Evolutionary conservation across 2,888 invertebrate species (phyloP).

Genomic region (Drosophila robusta): DNA sequence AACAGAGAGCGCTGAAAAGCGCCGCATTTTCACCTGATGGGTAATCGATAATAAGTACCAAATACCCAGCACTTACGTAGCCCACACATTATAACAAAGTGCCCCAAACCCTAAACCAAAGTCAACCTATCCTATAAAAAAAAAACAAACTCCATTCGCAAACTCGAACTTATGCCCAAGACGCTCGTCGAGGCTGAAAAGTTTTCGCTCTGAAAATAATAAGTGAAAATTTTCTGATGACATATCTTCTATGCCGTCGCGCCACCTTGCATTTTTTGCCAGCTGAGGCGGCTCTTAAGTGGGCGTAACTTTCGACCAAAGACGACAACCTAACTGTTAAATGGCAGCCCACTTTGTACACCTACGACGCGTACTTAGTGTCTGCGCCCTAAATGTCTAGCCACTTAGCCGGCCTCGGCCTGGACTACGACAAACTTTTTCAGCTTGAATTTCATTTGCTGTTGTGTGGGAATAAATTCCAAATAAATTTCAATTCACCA

Average conservation of each 20-base stretch:
- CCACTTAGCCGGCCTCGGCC: conserved; percentile 42
- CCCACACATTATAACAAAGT: conserved; percentile 24
- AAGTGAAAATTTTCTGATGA: conserved; percentile 57
- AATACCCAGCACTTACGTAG: conserved; percentile 44
- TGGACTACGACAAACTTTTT: conserved; percentile 35
- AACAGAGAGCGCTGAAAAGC: conserved; percentile 44
- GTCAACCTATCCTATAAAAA: neutral
- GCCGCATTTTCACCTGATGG: conserved; percentile 73
- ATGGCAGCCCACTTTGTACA: conserved; percentile 27
- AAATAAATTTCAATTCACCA: conserved; percentile 6
- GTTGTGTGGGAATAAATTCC: neutral
- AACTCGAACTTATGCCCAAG: conserved; percentile 38
- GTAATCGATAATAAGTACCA: conserved; percentile 72
- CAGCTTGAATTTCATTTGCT: conserved; percentile 19
- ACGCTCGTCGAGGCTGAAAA: conserved; percentile 42
- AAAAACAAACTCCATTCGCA: neutral
- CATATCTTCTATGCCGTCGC: neutral
- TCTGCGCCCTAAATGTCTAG: conserved; percentile 38
- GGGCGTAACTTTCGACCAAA: conserved; percentile 64
- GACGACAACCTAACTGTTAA: conserved; percentile 50
- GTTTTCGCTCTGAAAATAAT: conserved; percentile 59
- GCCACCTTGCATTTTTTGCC: conserved; percentile 11
- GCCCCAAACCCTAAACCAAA: neutral
- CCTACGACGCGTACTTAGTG: conserved; percentile 31
- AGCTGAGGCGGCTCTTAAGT: conserved; percentile 56